These are phyloP conservation scores for Sycophila sp. DNA, from an alignment of 1,140 invertebrate species.

Conservation along the genomic window DNA sequence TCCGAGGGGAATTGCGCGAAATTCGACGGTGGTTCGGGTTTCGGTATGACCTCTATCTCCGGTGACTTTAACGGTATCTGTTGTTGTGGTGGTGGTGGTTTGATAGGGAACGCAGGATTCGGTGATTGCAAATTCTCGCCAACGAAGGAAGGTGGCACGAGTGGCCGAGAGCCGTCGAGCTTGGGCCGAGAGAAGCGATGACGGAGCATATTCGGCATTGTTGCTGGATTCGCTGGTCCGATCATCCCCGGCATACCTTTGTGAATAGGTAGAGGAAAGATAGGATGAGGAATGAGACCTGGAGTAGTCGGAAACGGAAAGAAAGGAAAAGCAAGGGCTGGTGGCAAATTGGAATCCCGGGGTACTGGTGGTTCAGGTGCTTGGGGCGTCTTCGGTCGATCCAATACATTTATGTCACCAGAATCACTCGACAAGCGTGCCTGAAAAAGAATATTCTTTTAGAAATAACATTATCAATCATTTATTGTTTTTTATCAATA, in stretches of 20 bases:
- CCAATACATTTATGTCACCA: constrained; percentile 57
- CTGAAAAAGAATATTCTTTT: constrained; percentile 44
- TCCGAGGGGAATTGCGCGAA: too few species aligned
- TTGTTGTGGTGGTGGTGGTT: constrained; percentile 13
- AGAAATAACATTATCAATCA: neutral
- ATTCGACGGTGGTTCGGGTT: neutral
- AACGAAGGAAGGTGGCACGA: constrained; percentile 5
- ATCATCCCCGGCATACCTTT: constrained; percentile 63
- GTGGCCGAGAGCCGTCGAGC: neutral
- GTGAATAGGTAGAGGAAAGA: constrained; percentile 52
- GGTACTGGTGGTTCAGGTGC: constrained; percentile 60
- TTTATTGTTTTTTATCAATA: constrained; percentile 1
- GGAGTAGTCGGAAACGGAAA: constrained; percentile 70
- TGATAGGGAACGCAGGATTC: neutral
- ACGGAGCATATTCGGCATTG: constrained; percentile 51
- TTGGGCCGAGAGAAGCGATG: constrained; percentile 45
- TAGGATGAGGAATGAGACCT: constrained; percentile 74
- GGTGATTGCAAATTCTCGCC: neutral
- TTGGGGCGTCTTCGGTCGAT: constrained; percentile 75
- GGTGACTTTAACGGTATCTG: neutral
- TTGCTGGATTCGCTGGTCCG: constrained; percentile 60
- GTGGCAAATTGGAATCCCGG: constrained; percentile 67
- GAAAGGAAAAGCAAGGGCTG: constrained; percentile 60
- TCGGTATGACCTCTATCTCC: neutral
- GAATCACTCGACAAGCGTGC: constrained; percentile 50